Base-by-base conservation (phyloP, 1,140 invertebrate genomes). In the Pseudomyrmex flavicornis region DNA sequence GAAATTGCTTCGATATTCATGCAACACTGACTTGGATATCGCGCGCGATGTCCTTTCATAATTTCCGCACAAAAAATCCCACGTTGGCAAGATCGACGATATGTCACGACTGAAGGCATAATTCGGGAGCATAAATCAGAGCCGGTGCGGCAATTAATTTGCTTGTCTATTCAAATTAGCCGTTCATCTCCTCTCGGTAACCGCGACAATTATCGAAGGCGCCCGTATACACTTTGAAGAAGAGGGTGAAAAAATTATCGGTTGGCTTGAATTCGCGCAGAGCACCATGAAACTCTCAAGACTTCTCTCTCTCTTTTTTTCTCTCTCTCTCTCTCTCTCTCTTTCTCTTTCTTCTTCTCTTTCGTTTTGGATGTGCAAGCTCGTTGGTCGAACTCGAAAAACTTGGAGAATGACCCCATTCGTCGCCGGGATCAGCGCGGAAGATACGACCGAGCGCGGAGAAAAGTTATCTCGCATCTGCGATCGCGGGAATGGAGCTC, bases 351-450 rank as follows among this genome's bases (percentile, higher is more conserved):
- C 26, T 35, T 0, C 35, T 35, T 35, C 35, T 35, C 4, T 35
- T 35, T 35, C 35, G 35, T 35, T 35, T 35, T 35, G 9, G 22
- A 54, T 10, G 76, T 26, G 46, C 48, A 58, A 76, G 56, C 44
- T 86, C 66, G 35, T 10, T n/a, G 83, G 62, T 56, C 58, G 70
- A 87, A 86, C 63, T 83, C 56, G 86, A 62, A 88, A 90, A 90
- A 73, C 76, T 89, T 86, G 13, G 75, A n/a, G 76, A 58, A 89
- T 84, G 88, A 88, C 80, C 88, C 69, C 74, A 73, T 85, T 89
- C 85, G 74, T 85, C 62, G 82, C 70, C 69, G 76, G 85, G 68
- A 87, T 82, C 80, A 87, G 61, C 46, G 62, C 44, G 59, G 58
- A 59, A 86, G 82, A 84, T 72, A 69, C 61, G 61, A 59, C 2